Evolutionary conservation across 2,888 invertebrate species (phyloP), one percentile per base, ranked within the genome.

Genomic region (Drosophila mercatorum): DNA sequence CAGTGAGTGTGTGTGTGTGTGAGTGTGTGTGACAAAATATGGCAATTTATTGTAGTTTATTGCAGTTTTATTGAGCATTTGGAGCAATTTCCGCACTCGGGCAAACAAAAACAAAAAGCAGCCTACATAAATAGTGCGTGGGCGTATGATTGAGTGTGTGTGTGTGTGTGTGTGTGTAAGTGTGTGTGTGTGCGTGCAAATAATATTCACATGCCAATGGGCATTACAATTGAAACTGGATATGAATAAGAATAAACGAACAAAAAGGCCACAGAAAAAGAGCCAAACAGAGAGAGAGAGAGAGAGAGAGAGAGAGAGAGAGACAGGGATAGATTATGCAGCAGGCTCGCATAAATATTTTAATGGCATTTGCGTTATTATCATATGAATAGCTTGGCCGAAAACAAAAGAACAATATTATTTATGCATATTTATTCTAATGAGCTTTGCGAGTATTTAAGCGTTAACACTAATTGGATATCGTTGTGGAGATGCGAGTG

Each of bases 41-140:
- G 58, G 28, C 28, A 49, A 67, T 77, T 66, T 67, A 78, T 78
- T 62, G 63, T 26, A 51, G 38, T 67, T 74, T 55, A 78, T 78
- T 62, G 67, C 46, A 49, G 34, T 67, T 74, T 58, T 61, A 77
- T 74, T 55, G 49, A 64, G 67, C 60, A 63, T 46, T 65, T 72
- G 62, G 43, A 58, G 38, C 58, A 72, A 59, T 72, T 62, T 58
- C 59, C 56, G 49, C 34, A 46, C 22, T 63, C 43, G 34, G 14
- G 41, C 44, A 57, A 57, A 57, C 57, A 57, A 57, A 57, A 57
- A 57, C 57, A 57, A 57, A 44, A 57, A 34, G 22, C 44, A 1
- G 22, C 22, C 57, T 44, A 36, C 36, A 44, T 34, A 57, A 51
- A 47, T 44, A 17, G 40, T 11, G 36, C n/a, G 46, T 28, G 7